Conservation (phyloP, 1,140 invertebrate species). For the Bradynema listronoti region DNA sequence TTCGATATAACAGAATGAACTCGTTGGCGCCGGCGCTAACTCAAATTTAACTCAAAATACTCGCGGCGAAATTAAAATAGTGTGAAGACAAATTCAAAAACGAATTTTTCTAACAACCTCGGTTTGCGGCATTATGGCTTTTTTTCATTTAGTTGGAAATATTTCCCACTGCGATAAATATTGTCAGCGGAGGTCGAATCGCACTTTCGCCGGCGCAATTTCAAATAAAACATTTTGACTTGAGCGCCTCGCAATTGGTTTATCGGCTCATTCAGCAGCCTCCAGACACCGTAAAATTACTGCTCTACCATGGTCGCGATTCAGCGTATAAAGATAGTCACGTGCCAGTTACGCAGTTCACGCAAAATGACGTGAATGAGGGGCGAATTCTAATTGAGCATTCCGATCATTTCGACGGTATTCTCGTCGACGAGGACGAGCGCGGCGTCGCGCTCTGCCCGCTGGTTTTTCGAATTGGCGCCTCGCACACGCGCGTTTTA, state of each 20-base stretch:
- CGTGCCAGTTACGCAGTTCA: conserved; percentile 16
- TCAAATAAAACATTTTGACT: conserved; percentile 13
- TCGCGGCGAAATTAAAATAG: too few relatives aligned
- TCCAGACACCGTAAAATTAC: conserved; percentile 22
- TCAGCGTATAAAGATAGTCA: too few relatives aligned
- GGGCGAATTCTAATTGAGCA: conserved; percentile 39
- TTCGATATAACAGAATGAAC: too few relatives aligned
- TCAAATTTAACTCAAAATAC: too few relatives aligned
- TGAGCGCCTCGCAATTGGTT: conserved; percentile 33
- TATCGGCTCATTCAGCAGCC: conserved; percentile 40
- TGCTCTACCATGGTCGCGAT: too few relatives aligned
- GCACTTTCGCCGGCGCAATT: conserved; percentile 28
- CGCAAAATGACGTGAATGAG: conserved; percentile 35
- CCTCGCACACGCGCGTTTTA: conserved; percentile 37
- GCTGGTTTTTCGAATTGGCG: conserved; percentile 40
- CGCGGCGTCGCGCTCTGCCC: neutral
- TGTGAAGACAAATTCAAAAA: neutral
- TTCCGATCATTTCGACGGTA: conserved; percentile 22
- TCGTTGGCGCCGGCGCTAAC: too few relatives aligned
- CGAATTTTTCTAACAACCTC: neutral
- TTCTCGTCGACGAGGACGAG: neutral
- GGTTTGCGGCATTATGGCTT: too few relatives aligned
- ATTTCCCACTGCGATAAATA: conserved; percentile 36
- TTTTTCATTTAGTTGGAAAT: conserved; percentile 24
- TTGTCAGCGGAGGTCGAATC: conserved; percentile 42